Base-by-base conservation (phyloP, 2,113 vertebrate species). In the Psephotus haematonotus region DNA sequence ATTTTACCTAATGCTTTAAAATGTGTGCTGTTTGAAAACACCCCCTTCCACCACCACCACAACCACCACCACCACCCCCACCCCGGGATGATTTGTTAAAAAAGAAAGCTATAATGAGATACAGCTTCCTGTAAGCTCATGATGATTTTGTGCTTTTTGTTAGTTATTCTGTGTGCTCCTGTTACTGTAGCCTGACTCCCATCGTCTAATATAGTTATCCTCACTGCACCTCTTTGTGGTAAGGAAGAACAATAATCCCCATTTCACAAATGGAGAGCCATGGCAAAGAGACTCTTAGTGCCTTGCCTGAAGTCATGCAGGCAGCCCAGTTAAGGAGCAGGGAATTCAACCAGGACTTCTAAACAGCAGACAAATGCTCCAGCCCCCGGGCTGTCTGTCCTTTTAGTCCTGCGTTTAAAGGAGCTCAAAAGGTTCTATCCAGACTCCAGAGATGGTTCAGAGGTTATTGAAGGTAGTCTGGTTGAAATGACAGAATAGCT, bases 401-500 rank as follows among this genome's bases (percentile, higher is more conserved):
- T 92, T 63, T 78, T 33, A 59, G 43, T 82, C 49, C 8, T 46
- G 6, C 67, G 75, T 91, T 86, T 70, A 59, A 57, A 57, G n/a
- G 86, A 72, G 35, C 78, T 96, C 44, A 76, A 74, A 93, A 95
- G 76, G 72, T 83, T 82, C 71, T 77, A 46, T 82, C 57, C 60
- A 82, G 93, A 92, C 90, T 92, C 92, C 83, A 75, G 95, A 86
- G 81, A 76, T 75, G 77, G 64, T 95, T 96, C 95, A 90, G 95
- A 95, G 93, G 91, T 97, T 97, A 87, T 64, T 93, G 85, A 95
- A 93, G 94, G 79, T 75, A 93, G 91, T 49, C 63, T 70, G 92
- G 83, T 91, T 95, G 71, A 95, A 97, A 96, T 70, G 97, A 90
- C 85, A 94, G 89, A 92, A 88, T 92, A 94, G 71, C 89, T 62